phyloP scores from a whole-genome alignment of 2,797 vertebrate genomes.

The Leptodactylus fallax region DNA sequence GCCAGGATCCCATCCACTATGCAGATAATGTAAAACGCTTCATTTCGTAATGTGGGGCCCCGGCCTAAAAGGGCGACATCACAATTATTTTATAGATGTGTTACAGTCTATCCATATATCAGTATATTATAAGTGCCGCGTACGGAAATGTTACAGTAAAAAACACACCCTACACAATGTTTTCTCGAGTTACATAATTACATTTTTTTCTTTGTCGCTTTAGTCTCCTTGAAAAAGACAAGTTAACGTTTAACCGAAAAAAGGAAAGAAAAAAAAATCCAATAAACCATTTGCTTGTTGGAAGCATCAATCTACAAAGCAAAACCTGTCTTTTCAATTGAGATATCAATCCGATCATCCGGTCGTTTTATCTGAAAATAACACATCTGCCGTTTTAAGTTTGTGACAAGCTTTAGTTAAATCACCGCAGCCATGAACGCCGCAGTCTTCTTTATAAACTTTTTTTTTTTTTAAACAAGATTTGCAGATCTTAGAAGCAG shows the following conservation, averaged over 20 bases:
- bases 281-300: slow-evolving; percentile 58
- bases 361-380: slow-evolving; percentile 48
- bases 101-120: background rate
- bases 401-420: slow-evolving; percentile 62
- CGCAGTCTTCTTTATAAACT: background rate
- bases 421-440: slow-evolving; percentile 1
- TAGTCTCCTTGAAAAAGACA: slow-evolving; percentile 42
- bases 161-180: slow-evolving; percentile 33
- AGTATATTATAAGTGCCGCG: background rate
- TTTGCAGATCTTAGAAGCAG: slow-evolving; percentile 52
- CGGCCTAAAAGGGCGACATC: background rate
- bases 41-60: background rate
- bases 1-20: too few relatives aligned
- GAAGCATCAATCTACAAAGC: slow-evolving; percentile 53
- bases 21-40: too few relatives aligned
- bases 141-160: too few relatives aligned
- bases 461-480: slow-evolving; percentile 17
- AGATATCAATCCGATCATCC: slow-evolving; percentile 24
- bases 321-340: slow-evolving; percentile 41
- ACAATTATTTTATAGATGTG: too few relatives aligned
- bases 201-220: slow-evolving; percentile 35
- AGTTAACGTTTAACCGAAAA: slow-evolving; percentile 44
- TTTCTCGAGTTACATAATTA: slow-evolving; percentile 21
- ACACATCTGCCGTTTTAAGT: slow-evolving; percentile 43
- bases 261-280: slow-evolving; percentile 64